phyloP scores from a whole-genome alignment of 2,888 invertebrate species.

The Amphipyra berbera region DNA sequence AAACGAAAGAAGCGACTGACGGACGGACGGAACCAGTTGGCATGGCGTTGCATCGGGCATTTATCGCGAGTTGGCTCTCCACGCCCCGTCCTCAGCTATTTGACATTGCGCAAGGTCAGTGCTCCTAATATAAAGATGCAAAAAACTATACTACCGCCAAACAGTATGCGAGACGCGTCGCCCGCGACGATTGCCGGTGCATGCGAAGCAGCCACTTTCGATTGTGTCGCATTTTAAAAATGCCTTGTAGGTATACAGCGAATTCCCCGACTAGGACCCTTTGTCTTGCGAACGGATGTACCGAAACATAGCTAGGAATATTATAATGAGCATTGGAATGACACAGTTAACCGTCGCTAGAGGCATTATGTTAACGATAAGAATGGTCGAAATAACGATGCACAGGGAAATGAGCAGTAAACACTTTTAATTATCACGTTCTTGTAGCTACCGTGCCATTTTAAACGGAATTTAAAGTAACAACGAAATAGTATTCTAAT shows the following conservation, averaged over 20 bases:
- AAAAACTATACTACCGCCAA: constrained; percentile 72
- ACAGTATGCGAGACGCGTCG: constrained; percentile 74
- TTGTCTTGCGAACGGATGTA: constrained; percentile 68
- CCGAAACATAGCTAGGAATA: constrained; percentile 61
- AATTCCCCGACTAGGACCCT: constrained; percentile 67
- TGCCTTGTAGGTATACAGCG: constrained; percentile 62
- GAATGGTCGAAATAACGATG: constrained; percentile 33
- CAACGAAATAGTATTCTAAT: background rate
- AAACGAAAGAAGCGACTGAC: constrained; percentile 70
- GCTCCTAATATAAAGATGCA: constrained; percentile 88
- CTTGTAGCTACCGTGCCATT: constrained; percentile 9
- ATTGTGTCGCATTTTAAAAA: constrained; percentile 76
- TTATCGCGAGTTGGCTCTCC: constrained; percentile 74
- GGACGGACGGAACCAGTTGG: constrained; percentile 75
- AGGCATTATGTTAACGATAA: constrained; percentile 44
- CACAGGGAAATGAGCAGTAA: constrained; percentile 47
- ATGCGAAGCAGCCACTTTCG: constrained; percentile 85
- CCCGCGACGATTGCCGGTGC: constrained; percentile 69
- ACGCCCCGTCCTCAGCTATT: constrained; percentile 82
- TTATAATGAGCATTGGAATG: constrained; percentile 53
- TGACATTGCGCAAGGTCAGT: constrained; percentile 90
- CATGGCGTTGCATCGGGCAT: constrained; percentile 71
- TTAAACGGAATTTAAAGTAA: constrained; percentile 12
- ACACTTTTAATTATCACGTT: constrained; percentile 48
- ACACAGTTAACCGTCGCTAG: constrained; percentile 32